Percentiles rank a stretch among this genome's conserved stretches.
Evolutionary conservation across 1,140 invertebrate genomes (phyloP).

Genomic region (Ips typographus): DNA sequence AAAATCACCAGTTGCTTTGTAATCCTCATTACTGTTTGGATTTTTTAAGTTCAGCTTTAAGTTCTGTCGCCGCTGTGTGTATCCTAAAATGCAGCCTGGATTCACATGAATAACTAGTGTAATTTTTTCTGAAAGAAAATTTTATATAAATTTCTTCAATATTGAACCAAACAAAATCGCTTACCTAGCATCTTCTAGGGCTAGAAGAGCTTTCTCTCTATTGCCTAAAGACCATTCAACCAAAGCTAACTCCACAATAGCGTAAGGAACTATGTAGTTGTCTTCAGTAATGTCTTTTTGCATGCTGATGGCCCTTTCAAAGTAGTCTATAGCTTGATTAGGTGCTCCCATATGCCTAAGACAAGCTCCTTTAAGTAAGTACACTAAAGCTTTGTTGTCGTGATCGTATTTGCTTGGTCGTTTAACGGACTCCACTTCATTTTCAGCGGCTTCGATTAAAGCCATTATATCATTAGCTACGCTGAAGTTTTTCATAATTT

Average conservation of each 20-base stretch:
- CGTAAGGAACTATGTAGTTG: slow-evolving; percentile 82
- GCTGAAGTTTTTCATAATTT: slow-evolving; percentile 72
- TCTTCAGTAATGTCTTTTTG: slow-evolving; percentile 83
- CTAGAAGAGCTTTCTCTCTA: slow-evolving; percentile 65
- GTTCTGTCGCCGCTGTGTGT: slow-evolving; percentile 71
- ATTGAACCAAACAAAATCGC: slow-evolving; percentile 3
- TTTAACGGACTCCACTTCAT: slow-evolving; percentile 41
- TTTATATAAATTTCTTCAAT: neutral
- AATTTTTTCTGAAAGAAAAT: slow-evolving; percentile 70
- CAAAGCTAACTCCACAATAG: slow-evolving; percentile 82
- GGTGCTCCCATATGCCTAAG: slow-evolving; percentile 71
- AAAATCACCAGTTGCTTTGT: too few relatives aligned
- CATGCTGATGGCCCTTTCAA: slow-evolving; percentile 66
- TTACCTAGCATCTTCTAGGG: slow-evolving; percentile 69
- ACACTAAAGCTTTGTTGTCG: slow-evolving; percentile 78
- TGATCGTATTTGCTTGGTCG: slow-evolving; percentile 62
- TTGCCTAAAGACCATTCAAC: slow-evolving; percentile 71
- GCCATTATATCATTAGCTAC: slow-evolving; percentile 71
- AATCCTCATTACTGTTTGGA: slow-evolving; percentile 5
- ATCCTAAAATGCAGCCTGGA: slow-evolving; percentile 91
- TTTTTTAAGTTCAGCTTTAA: slow-evolving; percentile 37
- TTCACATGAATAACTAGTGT: slow-evolving; percentile 86
- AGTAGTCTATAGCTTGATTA: slow-evolving; percentile 74
- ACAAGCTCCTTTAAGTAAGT: slow-evolving; percentile 82
- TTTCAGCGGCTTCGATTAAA: slow-evolving; percentile 68